These are phyloP conservation scores for Ciona savignyi DNA, from an alignment of 23 tunicate species.

Conservation along the genomic window DNA sequence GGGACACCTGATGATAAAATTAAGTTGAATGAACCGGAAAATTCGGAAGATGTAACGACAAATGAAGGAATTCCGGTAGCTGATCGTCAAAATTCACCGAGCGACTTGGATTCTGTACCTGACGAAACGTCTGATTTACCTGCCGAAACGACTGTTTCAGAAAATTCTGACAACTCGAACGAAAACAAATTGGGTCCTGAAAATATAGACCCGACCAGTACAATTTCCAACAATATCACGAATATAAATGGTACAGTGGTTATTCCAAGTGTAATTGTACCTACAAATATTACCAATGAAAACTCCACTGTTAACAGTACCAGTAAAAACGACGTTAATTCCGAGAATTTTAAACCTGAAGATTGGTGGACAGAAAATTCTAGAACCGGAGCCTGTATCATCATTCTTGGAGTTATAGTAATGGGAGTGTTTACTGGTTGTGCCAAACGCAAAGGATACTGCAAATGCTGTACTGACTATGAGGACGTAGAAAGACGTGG, in stretches of 20 bases:
- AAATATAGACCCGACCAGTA: too few relatives aligned
- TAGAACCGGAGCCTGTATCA: neutral
- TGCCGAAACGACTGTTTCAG: too few relatives aligned
- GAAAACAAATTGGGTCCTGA: too few relatives aligned
- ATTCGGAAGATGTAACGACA: too few relatives aligned
- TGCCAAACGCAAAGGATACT: neutral
- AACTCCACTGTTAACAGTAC: neutral
- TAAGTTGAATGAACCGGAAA: too few relatives aligned
- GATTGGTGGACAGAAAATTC: neutral
- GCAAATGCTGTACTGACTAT: neutral
- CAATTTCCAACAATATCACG: neutral
- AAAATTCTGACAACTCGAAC: too few relatives aligned
- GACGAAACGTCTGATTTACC: too few relatives aligned
- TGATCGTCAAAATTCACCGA: too few relatives aligned
- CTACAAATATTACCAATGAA: neutral
- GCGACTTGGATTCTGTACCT: too few relatives aligned
- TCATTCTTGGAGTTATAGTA: neutral
- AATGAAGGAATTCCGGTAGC: too few relatives aligned
- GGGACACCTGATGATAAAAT: too few relatives aligned
- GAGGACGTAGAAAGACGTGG: neutral
- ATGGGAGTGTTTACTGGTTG: neutral
- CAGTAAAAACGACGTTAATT: neutral
- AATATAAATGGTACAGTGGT: neutral
- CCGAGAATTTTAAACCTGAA: neutral
- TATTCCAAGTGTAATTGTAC: neutral